phyloP scores from a whole-genome alignment of 2,113 vertebrate species.

The Dipodomys ordii region DNA sequence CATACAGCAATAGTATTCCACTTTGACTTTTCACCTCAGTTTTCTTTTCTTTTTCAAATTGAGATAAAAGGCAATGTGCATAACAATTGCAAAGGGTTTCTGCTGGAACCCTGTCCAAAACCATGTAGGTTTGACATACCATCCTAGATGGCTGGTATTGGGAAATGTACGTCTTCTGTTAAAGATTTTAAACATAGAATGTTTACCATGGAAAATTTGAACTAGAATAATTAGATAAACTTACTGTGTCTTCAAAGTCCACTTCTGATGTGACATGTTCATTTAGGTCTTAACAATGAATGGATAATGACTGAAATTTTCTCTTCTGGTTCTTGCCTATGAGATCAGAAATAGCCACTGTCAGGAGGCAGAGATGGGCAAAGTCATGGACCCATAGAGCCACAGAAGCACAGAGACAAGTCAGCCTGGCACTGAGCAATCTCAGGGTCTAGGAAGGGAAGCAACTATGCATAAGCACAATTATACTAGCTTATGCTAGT shows the following conservation, averaged over 20 bases:
- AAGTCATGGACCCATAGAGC: not conserved
- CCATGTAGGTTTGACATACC: slow-evolving; percentile 31
- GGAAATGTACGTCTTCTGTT: slow-evolving; percentile 42
- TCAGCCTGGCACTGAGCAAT: not conserved
- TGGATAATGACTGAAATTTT: not conserved
- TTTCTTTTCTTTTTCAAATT: slow-evolving; percentile 67
- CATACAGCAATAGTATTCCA: slow-evolving; percentile 80
- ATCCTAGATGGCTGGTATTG: not conserved
- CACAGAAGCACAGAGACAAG: not conserved
- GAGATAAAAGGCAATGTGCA: slow-evolving; percentile 57
- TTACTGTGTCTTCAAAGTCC: not conserved
- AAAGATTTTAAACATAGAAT: slow-evolving; percentile 46
- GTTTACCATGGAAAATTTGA: slow-evolving; percentile 25
- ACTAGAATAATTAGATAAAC: not conserved
- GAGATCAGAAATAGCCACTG: not conserved
- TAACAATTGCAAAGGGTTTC: slow-evolving; percentile 64
- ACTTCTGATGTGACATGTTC: not conserved
- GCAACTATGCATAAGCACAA: not conserved
- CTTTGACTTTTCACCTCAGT: slow-evolving; percentile 77
- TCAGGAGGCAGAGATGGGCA: not conserved
- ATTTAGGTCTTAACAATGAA: slow-evolving; percentile 13
- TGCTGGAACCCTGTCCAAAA: slow-evolving; percentile 20
- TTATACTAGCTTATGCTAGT: not conserved
- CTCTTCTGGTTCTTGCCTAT: slow-evolving; percentile 24
- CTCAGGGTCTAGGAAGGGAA: not conserved